Evolutionary conservation across 37 sponge, comb jelly and placozoan species (phyloP).

Genomic region (Eunapius fragilis): DNA sequence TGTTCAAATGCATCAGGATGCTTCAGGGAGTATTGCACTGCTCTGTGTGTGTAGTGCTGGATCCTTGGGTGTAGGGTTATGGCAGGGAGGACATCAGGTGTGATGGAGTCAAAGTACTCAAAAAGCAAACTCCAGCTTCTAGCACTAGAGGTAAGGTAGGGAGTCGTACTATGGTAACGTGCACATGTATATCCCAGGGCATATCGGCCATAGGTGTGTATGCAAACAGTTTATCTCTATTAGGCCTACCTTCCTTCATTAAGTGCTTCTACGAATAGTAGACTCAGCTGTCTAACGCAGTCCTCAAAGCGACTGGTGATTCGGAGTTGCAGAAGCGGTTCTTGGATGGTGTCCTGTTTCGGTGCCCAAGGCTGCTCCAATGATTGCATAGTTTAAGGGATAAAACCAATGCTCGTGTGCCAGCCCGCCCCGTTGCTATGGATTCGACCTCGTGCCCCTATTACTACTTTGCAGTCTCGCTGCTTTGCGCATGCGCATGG

Average conservation of each 20-base stretch:
- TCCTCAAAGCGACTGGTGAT: neutral
- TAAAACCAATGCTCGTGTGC: neutral
- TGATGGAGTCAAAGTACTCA: neutral
- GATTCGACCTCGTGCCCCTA: neutral
- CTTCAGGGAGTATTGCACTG: constrained; percentile 20
- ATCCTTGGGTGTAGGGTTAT: constrained; percentile 18
- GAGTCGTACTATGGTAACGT: neutral
- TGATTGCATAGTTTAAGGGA: neutral
- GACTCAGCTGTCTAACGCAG: neutral
- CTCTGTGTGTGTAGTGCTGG: constrained; percentile 53
- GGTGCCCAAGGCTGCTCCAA: neutral
- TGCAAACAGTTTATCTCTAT: neutral
- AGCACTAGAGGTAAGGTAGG: neutral
- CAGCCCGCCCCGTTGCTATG: neutral
- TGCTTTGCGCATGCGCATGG: neutral
- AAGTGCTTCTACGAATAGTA: constrained; percentile 31
- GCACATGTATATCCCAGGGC: neutral
- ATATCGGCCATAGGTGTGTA: neutral
- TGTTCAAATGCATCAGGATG: neutral
- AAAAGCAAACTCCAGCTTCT: constrained; percentile 2
- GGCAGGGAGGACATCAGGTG: neutral
- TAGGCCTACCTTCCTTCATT: constrained; percentile 11
- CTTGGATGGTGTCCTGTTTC: neutral
- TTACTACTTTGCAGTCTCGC: neutral
- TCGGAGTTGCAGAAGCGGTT: neutral